Evolutionary conservation across 2,113 vertebrate genomes (phyloP), one percentile per base, ranked within the genome.

Genomic region (Sphaerodactylus townsendi): DNA sequence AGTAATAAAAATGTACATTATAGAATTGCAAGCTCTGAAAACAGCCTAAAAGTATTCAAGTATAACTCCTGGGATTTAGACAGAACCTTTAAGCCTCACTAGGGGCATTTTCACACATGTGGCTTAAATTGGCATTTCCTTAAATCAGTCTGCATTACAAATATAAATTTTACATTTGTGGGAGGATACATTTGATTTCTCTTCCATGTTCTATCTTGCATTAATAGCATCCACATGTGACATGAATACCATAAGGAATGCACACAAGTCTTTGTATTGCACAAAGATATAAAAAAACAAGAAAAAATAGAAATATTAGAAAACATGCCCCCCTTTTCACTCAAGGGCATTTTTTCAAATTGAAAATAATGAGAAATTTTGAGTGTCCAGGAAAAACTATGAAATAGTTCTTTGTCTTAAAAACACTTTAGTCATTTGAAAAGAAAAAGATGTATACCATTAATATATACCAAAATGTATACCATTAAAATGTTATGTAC

Each of bases 91-190:
- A 78, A 28, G 48, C 75, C 30, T 46, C 23, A 70, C 74, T 77
- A 33, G 75, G 23, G 50, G 30, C n/a, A 77, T 70, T 78, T 84
- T 77, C 39, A 78, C 28, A 62, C 13, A 74, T 74, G 5, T 35
- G 50, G 66, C 50, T 71, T 62, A 84, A 78, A 84, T 62, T n/a
- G 44, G 23, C 59, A 75, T 76, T 83, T 83, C 44, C 59, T 75
- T 75, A 50, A 50, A 46, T 75, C 44, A 50, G 11, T 50, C 59
- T 50, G 72, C 33, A 30, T n/a, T n/a, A 68, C 15, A 68, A 68
- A 68, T 68, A 65, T 53, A 50, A 83, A 48, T 28, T 74, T 82
- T 74, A 46, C n/a, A 48, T n/a, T 37, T 23, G 39, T 30, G 9
- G 56, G 75, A 70, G 39, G 33, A 41, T 77, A 69, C 68, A n/a